These are phyloP conservation scores for Mythimna pallens DNA, from an alignment of 2,888 invertebrate genomes.

Conservation along the genomic window DNA sequence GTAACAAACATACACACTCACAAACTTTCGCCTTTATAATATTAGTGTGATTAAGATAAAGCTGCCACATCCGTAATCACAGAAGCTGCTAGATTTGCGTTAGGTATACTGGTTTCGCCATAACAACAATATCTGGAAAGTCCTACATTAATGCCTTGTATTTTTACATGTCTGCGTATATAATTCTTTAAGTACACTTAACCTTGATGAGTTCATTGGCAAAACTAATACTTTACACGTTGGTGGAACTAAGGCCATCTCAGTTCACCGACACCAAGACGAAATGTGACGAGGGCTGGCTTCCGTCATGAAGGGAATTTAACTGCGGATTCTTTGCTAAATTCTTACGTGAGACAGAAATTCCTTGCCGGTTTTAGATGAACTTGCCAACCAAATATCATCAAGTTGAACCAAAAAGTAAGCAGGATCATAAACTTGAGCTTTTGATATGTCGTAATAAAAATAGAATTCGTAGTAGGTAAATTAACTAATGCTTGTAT, in stretches of 20 bases:
- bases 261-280: constrained; percentile 68
- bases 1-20: not conserved
- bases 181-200: constrained; percentile 67
- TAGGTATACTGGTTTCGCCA: constrained; percentile 8
- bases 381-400: constrained; percentile 20
- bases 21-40: not conserved
- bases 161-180: constrained; percentile 42
- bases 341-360: constrained; percentile 21
- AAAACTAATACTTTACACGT: constrained; percentile 71
- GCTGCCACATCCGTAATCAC: constrained; percentile 12
- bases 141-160: constrained; percentile 36
- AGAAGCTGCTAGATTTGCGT: constrained; percentile 17
- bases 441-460: no score
- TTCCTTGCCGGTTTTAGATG: constrained; percentile 28
- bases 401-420: not conserved
- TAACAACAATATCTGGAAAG: constrained; percentile 40
- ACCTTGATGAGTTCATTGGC: constrained; percentile 75
- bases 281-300: constrained; percentile 55
- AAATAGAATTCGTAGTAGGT: no score
- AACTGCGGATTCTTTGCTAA: constrained; percentile 31
- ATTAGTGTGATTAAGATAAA: not conserved
- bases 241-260: constrained; percentile 45
- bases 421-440: no score
- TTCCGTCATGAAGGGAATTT: constrained; percentile 39
- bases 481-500: no score